Evolutionary conservation across 2,888 invertebrate species (phyloP), one percentile per base, ranked within the genome.

Genomic region (Troides aeacus): DNA sequence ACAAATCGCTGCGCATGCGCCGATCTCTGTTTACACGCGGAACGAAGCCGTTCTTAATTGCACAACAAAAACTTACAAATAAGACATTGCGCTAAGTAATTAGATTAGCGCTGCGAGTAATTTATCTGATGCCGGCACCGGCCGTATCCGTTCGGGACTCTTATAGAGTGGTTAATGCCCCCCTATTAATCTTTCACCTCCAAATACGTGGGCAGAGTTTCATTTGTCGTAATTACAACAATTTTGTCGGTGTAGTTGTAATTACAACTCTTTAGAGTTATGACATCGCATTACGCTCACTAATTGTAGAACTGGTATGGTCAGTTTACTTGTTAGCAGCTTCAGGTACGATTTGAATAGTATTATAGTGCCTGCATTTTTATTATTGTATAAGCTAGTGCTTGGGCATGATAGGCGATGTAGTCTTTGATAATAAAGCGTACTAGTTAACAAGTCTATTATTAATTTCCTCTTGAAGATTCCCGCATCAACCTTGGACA

Each of bases 61-160:
- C 84, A 76, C 82, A 85, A 89, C 87, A 85, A 87, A 83, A 87
- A 83, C 79, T 82, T 84, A 87, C 88, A 87, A 90, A 88, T 89
- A 90, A 90, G 90, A 90, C 89, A 86, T 90, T 88, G 89, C 81
- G 88, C 83, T 89, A 90, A 89, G 86, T 90, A 90, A 90, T 90
- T 90, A 90, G 90, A 90, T 90, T 90, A 90, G 81, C 87, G 64
- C 87, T 86, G 85, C 84, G 82, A 82, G 87, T 83, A 86, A 78
- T 79, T 81, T 78, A 79, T 79, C 73, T 74, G 65, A 71, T 71
- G 72, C 73, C 59, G 61, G 69, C 64, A 71, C 46, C 59, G 59
- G 56, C 39, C n/a, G 59, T 62, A 60, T 67, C 66, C 59, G 66
- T 64, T 71, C 58, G 60, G 66, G 60, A 66, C 62, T 69, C 57